A percentile compares a stretch with the other conserved stretches of the same genome.
phyloP scores from a whole-genome alignment of 2,888 invertebrate genomes.

The Eilema depressum region DNA sequence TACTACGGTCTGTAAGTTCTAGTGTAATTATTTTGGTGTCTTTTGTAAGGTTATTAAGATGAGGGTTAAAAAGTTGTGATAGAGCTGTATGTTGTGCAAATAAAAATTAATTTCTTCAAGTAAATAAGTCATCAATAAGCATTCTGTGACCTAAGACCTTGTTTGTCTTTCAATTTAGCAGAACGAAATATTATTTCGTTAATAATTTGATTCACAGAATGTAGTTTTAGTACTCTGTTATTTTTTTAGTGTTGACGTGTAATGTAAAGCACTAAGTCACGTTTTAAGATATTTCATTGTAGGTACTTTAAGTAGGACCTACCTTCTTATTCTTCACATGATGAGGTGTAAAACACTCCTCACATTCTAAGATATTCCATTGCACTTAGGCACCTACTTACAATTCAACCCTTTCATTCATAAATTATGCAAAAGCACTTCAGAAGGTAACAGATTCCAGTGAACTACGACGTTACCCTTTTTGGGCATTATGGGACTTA shows the following conservation, averaged over 20 bases:
- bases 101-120: too few species aligned
- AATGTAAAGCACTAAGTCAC: background rate
- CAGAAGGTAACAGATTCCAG: background rate
- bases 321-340: too few species aligned
- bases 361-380: background rate
- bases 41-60: background rate
- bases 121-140: too few species aligned
- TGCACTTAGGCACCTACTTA: background rate
- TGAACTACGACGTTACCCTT: background rate
- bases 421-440: background rate
- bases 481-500: background rate
- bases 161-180: too few species aligned
- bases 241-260: background rate
- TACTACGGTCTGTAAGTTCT: background rate
- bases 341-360: background rate
- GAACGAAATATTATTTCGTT: too few species aligned
- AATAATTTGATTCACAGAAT: too few species aligned
- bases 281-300: background rate
- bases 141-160: too few species aligned
- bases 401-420: conserved; percentile 1
- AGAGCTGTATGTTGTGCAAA: background rate
- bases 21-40: background rate
- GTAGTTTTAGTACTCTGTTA: too few species aligned
- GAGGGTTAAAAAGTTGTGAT: background rate
- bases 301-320: too few species aligned